Conservation (phyloP, 2,797 vertebrate species). For the Antennarius maculatus region DNA sequence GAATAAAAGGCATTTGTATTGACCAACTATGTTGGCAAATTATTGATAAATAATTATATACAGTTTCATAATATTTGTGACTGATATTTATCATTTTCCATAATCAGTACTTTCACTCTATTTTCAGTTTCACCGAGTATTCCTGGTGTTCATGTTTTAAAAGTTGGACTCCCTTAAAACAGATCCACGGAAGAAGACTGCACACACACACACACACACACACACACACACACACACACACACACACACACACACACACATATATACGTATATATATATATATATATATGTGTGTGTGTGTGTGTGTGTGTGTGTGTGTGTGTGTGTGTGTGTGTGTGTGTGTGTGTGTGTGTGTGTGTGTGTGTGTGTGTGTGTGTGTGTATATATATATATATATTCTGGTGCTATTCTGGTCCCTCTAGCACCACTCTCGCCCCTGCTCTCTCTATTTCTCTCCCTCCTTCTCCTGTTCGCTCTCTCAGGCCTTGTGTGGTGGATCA, state of each 20-base stretch:
- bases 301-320: no score
- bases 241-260: constrained; percentile 27
- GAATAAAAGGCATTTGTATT: not conserved
- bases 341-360: no score
- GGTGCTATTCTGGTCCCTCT: no score
- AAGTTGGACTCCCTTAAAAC: constrained; percentile 11
- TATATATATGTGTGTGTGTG: no score
- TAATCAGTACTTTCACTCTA: not conserved
- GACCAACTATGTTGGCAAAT: not conserved
- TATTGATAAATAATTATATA: not conserved
- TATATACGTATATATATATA: not conserved
- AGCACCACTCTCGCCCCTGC: no score
- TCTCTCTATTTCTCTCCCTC: no score
- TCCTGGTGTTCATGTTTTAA: constrained; percentile 3
- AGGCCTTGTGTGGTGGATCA: no score
- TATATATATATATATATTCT: no score
- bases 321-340: no score
- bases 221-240: constrained; percentile 21
- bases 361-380: no score
- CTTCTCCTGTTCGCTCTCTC: no score
- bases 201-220: constrained; percentile 14
- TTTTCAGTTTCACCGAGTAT: not conserved
- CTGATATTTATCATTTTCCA: not conserved
- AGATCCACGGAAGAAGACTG: constrained; percentile 10
- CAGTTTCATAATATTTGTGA: not conserved